A percentile compares a stretch with the other conserved stretches of the same genome.
phyloP scores from a whole-genome alignment of 2,888 invertebrate species.

The Mythimna pallens region DNA sequence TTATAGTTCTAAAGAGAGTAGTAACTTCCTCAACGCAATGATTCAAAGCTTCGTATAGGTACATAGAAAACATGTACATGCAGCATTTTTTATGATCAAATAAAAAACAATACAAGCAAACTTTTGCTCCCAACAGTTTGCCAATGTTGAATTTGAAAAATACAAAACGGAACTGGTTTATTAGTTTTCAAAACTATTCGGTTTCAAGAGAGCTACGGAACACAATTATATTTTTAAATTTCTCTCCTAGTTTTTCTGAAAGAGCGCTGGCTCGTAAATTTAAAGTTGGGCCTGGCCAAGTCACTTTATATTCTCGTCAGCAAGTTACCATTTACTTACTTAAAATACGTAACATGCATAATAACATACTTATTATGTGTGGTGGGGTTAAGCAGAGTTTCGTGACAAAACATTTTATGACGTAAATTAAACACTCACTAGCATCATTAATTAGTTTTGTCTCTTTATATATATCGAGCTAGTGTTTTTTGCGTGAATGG shows the following conservation, averaged over 20 bases:
- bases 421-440: slow-evolving; percentile 6
- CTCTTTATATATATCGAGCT: too few species aligned
- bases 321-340: slow-evolving; percentile 24
- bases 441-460: background rate
- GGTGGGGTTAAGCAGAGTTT: background rate
- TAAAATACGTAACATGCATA: slow-evolving; percentile 41
- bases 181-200: slow-evolving; percentile 53
- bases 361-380: slow-evolving; percentile 5
- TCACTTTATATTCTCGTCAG: slow-evolving; percentile 44
- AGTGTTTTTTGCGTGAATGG: too few species aligned
- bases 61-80: too few species aligned
- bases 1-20: too few species aligned
- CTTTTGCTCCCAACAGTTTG: slow-evolving; percentile 27
- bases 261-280: slow-evolving; percentile 32
- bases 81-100: slow-evolving; percentile 1
- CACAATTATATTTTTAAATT: slow-evolving; percentile 41
- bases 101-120: slow-evolving; percentile 24
- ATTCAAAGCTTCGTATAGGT: too few species aligned
- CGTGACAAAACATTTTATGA: slow-evolving; percentile 1
- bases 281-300: slow-evolving; percentile 33
- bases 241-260: slow-evolving; percentile 28
- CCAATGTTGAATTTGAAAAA: slow-evolving; percentile 42
- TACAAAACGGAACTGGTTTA: slow-evolving; percentile 38
- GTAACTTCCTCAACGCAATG: too few species aligned
- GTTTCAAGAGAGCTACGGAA: slow-evolving; percentile 35